Percentiles rank a stretch among this genome's conserved stretches.
phyloP scores from a whole-genome alignment of 2,888 invertebrate species.

The Piscicola geometra region DNA sequence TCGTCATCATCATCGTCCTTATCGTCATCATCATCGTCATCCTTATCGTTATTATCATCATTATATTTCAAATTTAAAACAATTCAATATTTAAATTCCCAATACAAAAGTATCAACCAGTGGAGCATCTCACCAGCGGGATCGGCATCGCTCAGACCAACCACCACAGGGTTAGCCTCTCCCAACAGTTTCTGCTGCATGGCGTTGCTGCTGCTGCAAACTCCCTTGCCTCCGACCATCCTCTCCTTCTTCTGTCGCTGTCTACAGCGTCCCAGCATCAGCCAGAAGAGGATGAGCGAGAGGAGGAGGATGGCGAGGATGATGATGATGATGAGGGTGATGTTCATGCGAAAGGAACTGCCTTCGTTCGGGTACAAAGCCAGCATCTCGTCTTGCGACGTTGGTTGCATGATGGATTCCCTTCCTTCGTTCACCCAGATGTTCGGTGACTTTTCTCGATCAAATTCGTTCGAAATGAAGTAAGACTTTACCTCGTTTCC shows the following conservation, averaged over 20 bases:
- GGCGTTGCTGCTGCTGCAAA: constrained; percentile 13
- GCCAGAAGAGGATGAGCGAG: constrained; percentile 22
- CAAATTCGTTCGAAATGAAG: not conserved
- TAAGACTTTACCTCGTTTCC: not conserved
- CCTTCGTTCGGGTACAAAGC: not conserved
- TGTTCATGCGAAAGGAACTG: constrained; percentile 24
- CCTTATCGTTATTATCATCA: too few species aligned
- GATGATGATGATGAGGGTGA: constrained; percentile 25
- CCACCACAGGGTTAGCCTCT: constrained; percentile 15
- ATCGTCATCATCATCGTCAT: too few species aligned
- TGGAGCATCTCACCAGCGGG: too few species aligned
- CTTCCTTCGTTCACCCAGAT: not conserved
- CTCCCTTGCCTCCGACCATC: constrained; percentile 1
- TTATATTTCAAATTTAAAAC: too few species aligned
- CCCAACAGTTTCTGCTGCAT: constrained; percentile 22
- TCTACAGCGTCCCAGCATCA: not conserved
- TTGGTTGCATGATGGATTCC: not conserved
- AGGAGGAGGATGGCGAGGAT: constrained; percentile 24
- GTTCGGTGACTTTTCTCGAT: not conserved
- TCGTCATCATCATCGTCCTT: too few species aligned
- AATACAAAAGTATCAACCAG: too few species aligned
- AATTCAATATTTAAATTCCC: too few species aligned
- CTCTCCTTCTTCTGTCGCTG: constrained; percentile 6
- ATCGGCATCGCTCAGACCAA: not conserved
- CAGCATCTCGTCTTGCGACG: too few species aligned